Evolutionary conservation across 2,113 vertebrate genomes (phyloP), one percentile per base, ranked within the genome.

Genomic region (Channa maculata): DNA sequence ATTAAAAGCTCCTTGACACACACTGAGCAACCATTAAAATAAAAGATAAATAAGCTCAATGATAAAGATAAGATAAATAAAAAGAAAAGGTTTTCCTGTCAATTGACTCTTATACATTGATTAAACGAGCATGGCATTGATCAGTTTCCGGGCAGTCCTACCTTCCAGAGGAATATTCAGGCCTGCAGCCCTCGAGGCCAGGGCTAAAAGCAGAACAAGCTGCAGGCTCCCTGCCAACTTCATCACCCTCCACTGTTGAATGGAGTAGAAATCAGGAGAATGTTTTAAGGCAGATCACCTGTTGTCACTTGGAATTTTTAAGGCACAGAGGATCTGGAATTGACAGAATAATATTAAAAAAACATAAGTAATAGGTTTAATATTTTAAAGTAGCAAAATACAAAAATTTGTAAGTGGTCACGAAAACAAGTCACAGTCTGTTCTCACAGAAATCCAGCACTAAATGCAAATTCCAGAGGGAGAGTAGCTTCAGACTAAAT

Each of bases 161-260:
- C 96, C 93, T 87, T 95, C 93, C 86, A 94, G 88, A n/a, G 97
- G 97, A 80, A 97, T 95, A 67, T 93, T 14, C 38, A 92, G 73
- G 53, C 74, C 93, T 75, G 85, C 54, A 61, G 88, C 89, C 74
- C 69, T 65, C 86, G 93, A 86, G 65, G 70, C 84, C 53, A 87
- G 66, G 73, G 78, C 65, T 93, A 92, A 78, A 71, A 93, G 79
- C 84, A 83, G 85, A 87, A 64, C 48, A 75, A 92, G 81, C 84
- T 75, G 88, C 87, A 91, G 88, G 86, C 90, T 76, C 86, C 87
- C 77, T 5, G 80, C 76, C 65, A 78, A 75, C 88, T 84, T 94
- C 96, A 97, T 97, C 58, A 71, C 86, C 79, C 86, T 57, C 83
- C 41, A 34, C 70, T 78, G 70, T 53, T 79, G 36, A 11, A 53